Evolutionary conservation across 1,140 invertebrate species (phyloP).

Genomic region (Euura lappo): DNA sequence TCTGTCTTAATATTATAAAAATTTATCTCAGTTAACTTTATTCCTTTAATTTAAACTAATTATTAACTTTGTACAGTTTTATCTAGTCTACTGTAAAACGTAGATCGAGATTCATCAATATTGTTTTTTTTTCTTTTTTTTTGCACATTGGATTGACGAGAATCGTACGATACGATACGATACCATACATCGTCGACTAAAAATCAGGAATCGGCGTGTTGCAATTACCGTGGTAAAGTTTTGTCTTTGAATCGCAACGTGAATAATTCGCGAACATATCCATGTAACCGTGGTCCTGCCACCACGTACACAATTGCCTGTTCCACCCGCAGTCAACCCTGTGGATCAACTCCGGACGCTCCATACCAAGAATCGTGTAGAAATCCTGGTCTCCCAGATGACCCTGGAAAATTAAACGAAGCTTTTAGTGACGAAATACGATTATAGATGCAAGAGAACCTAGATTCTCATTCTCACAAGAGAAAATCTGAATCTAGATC

Average conservation of each 20-base stretch:
- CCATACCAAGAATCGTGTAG: conserved; percentile 78
- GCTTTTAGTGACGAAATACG: conserved; percentile 8
- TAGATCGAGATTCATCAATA: no score
- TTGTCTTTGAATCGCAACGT: conserved; percentile 71
- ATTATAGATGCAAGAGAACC: conserved; percentile 12
- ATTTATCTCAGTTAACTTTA: no score
- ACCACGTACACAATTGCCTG: conserved; percentile 85
- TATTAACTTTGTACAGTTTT: no score
- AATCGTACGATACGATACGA: no score
- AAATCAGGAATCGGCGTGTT: conserved; percentile 75
- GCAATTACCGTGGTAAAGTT: conserved; percentile 87
- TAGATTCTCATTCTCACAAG: background rate
- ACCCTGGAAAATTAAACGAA: conserved; percentile 62
- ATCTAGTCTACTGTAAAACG: no score
- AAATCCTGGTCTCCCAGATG: conserved; percentile 90
- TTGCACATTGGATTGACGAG: background rate
- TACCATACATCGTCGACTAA: no score
- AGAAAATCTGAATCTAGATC: background rate
- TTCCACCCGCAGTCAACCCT: conserved; percentile 84
- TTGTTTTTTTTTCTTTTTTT: background rate
- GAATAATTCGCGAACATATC: conserved; percentile 81
- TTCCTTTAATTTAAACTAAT: no score
- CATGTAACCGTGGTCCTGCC: conserved; percentile 79
- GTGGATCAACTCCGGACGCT: conserved; percentile 78
- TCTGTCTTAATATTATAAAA: no score